Percentiles rank a stretch among this genome's conserved stretches.
Conservation (phyloP, 2,113 vertebrate species). For the Phoxinus phoxinus region DNA sequence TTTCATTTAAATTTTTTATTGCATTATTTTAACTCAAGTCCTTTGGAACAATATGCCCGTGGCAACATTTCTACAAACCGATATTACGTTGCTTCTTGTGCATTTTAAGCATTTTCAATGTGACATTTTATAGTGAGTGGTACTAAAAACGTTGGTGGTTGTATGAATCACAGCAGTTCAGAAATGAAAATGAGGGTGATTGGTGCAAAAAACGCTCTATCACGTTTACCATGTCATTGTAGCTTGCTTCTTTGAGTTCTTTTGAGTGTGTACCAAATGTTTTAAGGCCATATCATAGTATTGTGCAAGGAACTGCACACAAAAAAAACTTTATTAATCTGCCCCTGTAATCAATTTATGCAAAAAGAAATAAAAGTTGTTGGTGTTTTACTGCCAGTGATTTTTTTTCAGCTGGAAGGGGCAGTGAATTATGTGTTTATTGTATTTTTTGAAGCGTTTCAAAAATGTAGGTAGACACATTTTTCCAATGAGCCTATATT, state of each 20-base stretch:
- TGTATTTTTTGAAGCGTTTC: neutral
- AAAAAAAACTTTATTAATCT: no score
- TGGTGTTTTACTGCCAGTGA: neutral
- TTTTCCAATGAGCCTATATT: neutral
- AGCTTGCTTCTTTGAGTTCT: neutral
- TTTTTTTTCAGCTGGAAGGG: neutral
- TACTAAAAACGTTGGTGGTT: neutral
- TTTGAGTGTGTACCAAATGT: no score
- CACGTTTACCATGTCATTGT: neutral
- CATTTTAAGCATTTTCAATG: neutral
- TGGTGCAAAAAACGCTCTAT: neutral
- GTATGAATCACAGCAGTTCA: neutral
- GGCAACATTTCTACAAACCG: neutral
- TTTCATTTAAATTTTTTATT: neutral
- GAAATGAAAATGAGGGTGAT: neutral
- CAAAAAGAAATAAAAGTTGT: neutral
- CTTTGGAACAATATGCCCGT: neutral
- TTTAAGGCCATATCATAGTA: no score
- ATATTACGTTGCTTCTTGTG: neutral
- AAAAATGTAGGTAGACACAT: neutral
- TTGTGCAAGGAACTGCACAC: no score
- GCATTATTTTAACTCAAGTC: neutral
- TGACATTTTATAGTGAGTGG: neutral
- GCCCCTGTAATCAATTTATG: no score
- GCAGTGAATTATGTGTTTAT: neutral